Evolutionary conservation across 2,888 invertebrate species (phyloP), one percentile per base, ranked within the genome.

Genomic region (Oxytorus armatus): DNA sequence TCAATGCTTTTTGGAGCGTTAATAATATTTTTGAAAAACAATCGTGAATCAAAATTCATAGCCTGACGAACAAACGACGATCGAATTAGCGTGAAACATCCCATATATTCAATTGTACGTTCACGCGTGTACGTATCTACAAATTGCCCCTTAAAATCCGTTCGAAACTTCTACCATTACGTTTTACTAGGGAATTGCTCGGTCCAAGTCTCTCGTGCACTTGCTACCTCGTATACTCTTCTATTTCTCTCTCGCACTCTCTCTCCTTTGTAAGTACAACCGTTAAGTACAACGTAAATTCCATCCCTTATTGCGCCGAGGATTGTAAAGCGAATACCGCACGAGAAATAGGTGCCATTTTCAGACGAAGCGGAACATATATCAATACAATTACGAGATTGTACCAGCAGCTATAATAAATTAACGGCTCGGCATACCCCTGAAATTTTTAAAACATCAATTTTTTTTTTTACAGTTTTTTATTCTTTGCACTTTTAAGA

Each of bases 161-260:
- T 72, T 77, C 65, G 29, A 63, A 77, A 77, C 77, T 77, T 77
- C 55, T 39, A 33, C 77, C 70, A 77, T 77, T 77, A 77, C 53
- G 63, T 70, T 77, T 77, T 65, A 77, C 70, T 63, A 44, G 29
- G 29, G 63, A 21, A 75, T 76, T 76, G 68, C 68, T 76, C 75
- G 21, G 57, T 18, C 42, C 8, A 16, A 47, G 33, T 23, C 57
- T 63, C 51, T 68, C 51, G 23, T 29, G n/a, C 10, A 16, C 21
- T 42, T 25, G 29, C 42, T 29, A n/a, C n/a, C 47, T 23, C 10
- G 23, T 14, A 29, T 8, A 16, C 7, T 14, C 44, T 36, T n/a
- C 16, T 10, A 0, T 10, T 66, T 10, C 51, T 3, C 59, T 49
- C 59, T 59, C 14, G 4, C 18, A 11, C 61, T 42, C 25, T 23